phyloP scores from a whole-genome alignment of 2,113 vertebrate species.

The Hyla sarda region DNA sequence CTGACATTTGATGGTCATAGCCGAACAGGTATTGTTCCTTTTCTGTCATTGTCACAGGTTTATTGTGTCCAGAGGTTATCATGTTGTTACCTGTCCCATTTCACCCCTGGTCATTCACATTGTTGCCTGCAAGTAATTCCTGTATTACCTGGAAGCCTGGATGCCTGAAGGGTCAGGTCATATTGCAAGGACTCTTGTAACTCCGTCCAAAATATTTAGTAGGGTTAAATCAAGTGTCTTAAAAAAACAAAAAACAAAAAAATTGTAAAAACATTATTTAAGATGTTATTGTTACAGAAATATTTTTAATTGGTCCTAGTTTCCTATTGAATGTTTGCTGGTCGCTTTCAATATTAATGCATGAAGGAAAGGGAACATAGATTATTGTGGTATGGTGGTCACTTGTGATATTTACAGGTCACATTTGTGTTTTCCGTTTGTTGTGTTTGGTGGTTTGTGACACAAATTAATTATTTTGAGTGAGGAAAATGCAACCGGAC shows the following conservation, averaged over 20 bases:
- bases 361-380: no score
- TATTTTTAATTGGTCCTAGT: no score
- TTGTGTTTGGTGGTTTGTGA: no score
- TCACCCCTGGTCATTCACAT: neutral
- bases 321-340: no score
- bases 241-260: neutral
- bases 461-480: no score
- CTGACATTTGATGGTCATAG: neutral
- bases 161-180: neutral
- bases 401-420: no score
- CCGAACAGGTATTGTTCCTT: neutral
- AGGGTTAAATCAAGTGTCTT: neutral
- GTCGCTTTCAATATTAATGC: no score
- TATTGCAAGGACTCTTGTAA: neutral
- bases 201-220: neutral
- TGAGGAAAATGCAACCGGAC: no score
- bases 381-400: no score
- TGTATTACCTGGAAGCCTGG: slow-evolving; percentile 37
- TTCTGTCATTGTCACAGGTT: neutral
- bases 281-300: no score
- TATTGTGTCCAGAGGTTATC: neutral
- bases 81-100: neutral
- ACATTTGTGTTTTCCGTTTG: no score
- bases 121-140: slow-evolving; percentile 2
- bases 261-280: no score